phyloP scores from a whole-genome alignment of 2,113 vertebrate species.

The Perognathus longimembris region DNA sequence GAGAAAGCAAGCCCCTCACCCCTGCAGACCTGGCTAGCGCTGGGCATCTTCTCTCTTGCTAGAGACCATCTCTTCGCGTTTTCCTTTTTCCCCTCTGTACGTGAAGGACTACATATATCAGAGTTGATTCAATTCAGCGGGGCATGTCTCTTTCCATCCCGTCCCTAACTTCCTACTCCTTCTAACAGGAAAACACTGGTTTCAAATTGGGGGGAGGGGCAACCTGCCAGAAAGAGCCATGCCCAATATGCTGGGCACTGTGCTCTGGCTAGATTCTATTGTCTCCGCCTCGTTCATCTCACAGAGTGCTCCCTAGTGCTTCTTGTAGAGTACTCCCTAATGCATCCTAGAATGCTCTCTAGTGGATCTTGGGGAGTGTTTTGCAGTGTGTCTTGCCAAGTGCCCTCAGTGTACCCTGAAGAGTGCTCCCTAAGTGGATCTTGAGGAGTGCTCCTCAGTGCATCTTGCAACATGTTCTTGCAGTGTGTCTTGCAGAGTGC shows the following conservation, averaged over 20 bases:
- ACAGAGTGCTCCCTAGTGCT: fast-evolving
- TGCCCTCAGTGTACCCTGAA: too few species aligned
- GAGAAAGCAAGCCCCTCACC: neutral
- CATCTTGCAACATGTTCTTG: too few species aligned
- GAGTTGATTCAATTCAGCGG: neutral
- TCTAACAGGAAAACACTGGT: neutral
- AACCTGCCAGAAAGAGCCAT: neutral
- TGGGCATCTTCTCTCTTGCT: fast-evolving
- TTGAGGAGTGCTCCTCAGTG: too few species aligned
- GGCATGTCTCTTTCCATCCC: neutral
- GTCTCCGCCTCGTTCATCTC: neutral
- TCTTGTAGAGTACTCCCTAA: too few species aligned
- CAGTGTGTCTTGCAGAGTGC: neutral
- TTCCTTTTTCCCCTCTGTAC: neutral
- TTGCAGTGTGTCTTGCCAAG: too few species aligned
- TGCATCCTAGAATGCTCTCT: neutral
- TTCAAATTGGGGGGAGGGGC: neutral
- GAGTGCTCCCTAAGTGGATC: too few species aligned
- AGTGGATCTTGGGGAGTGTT: neutral
- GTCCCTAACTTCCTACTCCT: neutral
- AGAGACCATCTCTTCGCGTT: neutral
- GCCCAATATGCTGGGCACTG: fast-evolving
- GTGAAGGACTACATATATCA: neutral
- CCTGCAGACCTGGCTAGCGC: fast-evolving
- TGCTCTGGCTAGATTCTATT: fast-evolving